Percentiles rank a stretch among this genome's conserved stretches.
These are phyloP conservation scores for Cryptoblepharus egeriae DNA, from an alignment of 2,797 vertebrate genomes.

Conservation along the genomic window DNA sequence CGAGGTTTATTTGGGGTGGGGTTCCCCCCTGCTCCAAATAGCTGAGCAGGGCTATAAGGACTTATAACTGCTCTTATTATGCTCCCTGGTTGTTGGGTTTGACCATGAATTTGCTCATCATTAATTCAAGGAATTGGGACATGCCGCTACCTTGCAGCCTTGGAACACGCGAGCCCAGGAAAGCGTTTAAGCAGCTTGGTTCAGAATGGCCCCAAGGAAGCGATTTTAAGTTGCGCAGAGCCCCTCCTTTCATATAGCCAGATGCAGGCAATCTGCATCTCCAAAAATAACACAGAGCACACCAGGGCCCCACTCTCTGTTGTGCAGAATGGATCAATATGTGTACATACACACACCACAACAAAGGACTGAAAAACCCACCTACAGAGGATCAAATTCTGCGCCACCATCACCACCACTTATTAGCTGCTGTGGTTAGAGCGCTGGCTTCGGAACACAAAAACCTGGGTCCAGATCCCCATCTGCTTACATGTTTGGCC, in stretches of 20 bases:
- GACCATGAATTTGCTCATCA: background rate
- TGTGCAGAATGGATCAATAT: too few relatives aligned
- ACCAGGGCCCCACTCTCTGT: too few relatives aligned
- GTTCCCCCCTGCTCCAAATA: background rate
- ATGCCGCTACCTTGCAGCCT: background rate
- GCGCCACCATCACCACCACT: too few relatives aligned
- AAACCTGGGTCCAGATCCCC: too few relatives aligned
- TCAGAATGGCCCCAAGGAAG: constrained; percentile 6
- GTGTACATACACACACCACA: background rate
- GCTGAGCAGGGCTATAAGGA: background rate
- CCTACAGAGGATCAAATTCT: too few relatives aligned
- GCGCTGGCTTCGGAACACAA: background rate
- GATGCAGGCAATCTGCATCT: constrained; percentile 2
- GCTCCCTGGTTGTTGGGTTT: background rate
- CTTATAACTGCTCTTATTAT: background rate
- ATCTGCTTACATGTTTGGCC: background rate
- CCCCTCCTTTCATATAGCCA: background rate
- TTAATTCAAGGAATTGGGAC: constrained; percentile 29
- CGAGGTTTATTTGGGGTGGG: background rate
- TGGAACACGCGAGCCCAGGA: background rate
- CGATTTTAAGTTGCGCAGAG: background rate
- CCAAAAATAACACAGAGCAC: background rate
- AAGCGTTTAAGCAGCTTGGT: background rate
- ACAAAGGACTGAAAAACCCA: too few relatives aligned
- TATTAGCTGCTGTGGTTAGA: background rate